Conservation (phyloP, 2,113 vertebrate genomes). For the Nycticorax nycticorax region DNA sequence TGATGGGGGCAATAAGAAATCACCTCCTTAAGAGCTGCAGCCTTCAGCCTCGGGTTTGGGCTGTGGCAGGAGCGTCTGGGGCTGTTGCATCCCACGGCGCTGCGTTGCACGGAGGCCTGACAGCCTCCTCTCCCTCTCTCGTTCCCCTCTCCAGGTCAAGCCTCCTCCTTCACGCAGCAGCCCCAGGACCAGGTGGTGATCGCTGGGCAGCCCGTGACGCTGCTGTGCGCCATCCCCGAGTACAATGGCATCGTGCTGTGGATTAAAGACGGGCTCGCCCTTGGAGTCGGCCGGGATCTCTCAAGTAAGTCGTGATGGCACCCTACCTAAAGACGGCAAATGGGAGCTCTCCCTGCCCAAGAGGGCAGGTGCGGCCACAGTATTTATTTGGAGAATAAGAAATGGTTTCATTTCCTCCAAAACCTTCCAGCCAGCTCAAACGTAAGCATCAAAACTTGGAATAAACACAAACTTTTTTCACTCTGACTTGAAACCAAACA, state of each 20-base stretch:
- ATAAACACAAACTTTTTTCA: not conserved
- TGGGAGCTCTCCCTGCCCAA: not conserved
- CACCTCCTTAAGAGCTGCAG: not conserved
- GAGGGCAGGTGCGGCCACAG: accelerated
- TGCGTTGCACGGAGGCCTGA: accelerated
- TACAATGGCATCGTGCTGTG: conserved; percentile 95
- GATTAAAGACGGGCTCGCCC: conserved; percentile 95
- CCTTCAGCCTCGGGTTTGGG: not conserved
- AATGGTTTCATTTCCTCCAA: not conserved
- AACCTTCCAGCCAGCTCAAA: not conserved
- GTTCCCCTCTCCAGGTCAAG: conserved; percentile 73
- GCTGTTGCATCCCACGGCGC: not conserved
- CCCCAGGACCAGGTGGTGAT: conserved; percentile 96
- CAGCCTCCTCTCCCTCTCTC: not conserved
- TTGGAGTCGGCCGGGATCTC: conserved; percentile 93
- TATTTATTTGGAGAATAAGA: not conserved
- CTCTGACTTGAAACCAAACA: not conserved
- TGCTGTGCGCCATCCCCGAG: conserved; percentile 90
- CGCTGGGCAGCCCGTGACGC: conserved; percentile 90
- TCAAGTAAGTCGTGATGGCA: conserved; percentile 76
- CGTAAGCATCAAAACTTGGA: accelerated
- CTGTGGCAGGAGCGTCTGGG: not conserved
- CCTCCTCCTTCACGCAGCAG: conserved; percentile 91
- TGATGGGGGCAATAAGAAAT: too few relatives aligned
- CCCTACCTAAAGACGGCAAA: accelerated